Evolutionary conservation across 2,888 invertebrate species (phyloP).

Genomic region (Philhelius pedissequus): DNA sequence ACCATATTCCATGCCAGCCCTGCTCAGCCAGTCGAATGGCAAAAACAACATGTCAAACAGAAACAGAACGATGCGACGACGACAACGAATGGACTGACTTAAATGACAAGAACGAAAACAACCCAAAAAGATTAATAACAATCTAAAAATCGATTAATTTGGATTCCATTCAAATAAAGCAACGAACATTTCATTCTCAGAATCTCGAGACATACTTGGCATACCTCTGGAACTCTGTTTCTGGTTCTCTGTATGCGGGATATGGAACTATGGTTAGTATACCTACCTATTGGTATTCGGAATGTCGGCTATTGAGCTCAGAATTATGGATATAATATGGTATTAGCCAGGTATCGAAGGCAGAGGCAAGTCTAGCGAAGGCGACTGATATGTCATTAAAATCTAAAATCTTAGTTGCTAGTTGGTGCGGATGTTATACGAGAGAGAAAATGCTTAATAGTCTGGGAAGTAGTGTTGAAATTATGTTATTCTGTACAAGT

Average conservation of each 20-base stretch:
- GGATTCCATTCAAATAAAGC: conserved; percentile 66
- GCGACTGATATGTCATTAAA: background rate
- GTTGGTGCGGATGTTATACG: background rate
- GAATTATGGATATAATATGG: conserved; percentile 4
- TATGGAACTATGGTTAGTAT: background rate
- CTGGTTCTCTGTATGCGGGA: background rate
- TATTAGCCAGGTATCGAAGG: background rate
- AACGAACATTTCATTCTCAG: conserved; percentile 61
- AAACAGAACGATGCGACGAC: background rate
- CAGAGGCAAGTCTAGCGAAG: background rate
- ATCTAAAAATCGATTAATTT: conserved; percentile 66
- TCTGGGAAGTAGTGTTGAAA: background rate
- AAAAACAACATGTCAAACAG: conserved; percentile 28
- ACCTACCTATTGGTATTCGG: no score
- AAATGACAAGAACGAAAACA: conserved; percentile 38
- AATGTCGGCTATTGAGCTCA: background rate
- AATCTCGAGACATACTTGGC: conserved; percentile 58
- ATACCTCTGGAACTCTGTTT: conserved; percentile 43
- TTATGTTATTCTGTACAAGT: no score
- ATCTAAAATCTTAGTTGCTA: background rate
- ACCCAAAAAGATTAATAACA: conserved; percentile 64
- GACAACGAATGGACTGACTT: background rate
- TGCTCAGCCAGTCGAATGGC: background rate
- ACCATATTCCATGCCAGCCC: background rate
- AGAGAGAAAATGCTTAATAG: background rate